Conservation (phyloP, 2,888 invertebrate genomes). For the Coleophora flavipennella region DNA sequence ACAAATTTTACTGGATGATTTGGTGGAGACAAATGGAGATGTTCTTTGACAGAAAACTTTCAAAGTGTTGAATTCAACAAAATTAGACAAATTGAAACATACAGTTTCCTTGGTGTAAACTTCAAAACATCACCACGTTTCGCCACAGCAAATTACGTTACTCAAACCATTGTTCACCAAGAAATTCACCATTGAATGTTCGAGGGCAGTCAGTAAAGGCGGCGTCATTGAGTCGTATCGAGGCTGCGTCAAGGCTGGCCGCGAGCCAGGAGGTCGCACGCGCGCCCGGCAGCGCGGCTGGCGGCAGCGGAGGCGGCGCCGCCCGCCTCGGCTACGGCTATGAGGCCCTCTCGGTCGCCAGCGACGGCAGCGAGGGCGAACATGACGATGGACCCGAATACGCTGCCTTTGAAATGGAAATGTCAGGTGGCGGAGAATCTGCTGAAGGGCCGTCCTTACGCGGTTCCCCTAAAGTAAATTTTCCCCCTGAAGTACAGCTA, state of each 20-base stretch:
- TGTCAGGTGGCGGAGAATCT: conserved; percentile 56
- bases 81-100: too few relatives aligned
- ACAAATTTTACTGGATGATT: too few relatives aligned
- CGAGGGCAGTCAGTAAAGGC: conserved; percentile 53
- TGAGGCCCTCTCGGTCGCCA: conserved; percentile 64
- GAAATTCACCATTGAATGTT: conserved; percentile 47
- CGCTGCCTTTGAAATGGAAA: conserved; percentile 60
- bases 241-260: conserved; percentile 54
- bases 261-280: conserved; percentile 39
- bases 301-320: conserved; percentile 41
- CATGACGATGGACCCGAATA: conserved; percentile 56
- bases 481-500: conserved; percentile 71
- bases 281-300: conserved; percentile 31
- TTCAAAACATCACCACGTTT: conserved; percentile 57
- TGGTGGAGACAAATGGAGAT: too few relatives aligned
- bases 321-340: conserved; percentile 66
- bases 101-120: too few relatives aligned
- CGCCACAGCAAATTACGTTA: conserved; percentile 66
- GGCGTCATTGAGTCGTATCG: conserved; percentile 62
- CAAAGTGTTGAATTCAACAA: too few relatives aligned
- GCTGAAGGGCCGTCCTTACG: conserved; percentile 56
- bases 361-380: conserved; percentile 63
- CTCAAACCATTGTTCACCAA: conserved; percentile 51
- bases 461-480: conserved; percentile 77
- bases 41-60: too few relatives aligned